Conservation (phyloP, 92 coral and sea anemone genomes). For the Desmophyllum pertusum region DNA sequence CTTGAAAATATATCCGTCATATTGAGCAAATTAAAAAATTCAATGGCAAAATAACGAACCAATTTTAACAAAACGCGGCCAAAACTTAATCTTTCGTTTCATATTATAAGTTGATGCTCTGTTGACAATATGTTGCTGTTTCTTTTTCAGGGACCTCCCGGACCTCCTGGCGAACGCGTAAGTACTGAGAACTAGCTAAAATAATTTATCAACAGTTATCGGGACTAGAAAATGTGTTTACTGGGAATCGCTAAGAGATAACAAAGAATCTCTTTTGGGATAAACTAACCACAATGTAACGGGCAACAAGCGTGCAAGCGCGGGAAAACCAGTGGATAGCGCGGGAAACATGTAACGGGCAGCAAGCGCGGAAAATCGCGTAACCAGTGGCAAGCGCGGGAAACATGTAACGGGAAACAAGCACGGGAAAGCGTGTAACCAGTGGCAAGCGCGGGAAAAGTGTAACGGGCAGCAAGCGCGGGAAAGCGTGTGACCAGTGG, state of each 20-base stretch:
- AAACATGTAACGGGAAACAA: background rate
- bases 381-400: background rate
- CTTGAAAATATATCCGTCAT: background rate
- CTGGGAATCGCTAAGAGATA: too few species aligned
- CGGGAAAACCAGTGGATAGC: background rate
- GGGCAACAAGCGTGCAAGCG: background rate
- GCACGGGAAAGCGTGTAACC: background rate
- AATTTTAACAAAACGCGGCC: background rate
- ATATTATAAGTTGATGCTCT: background rate
- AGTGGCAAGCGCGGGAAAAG: background rate
- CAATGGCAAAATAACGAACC: background rate
- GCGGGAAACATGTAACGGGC: background rate
- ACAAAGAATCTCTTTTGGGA: too few species aligned
- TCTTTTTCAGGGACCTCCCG: constrained; percentile 66
- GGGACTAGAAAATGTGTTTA: too few species aligned
- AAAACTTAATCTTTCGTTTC: background rate
- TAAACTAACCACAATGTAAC: too few species aligned
- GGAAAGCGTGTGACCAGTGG: background rate
- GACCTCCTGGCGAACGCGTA: constrained; percentile 71
- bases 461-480: background rate
- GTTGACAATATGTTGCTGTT: background rate
- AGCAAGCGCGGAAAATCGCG: background rate
- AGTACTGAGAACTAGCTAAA: constrained; percentile 9
- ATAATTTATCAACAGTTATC: too few species aligned
- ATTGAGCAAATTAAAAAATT: background rate